These are phyloP conservation scores for Gasterosteus nipponicus DNA, from an alignment of 2,113 vertebrate species.

Conservation along the genomic window DNA sequence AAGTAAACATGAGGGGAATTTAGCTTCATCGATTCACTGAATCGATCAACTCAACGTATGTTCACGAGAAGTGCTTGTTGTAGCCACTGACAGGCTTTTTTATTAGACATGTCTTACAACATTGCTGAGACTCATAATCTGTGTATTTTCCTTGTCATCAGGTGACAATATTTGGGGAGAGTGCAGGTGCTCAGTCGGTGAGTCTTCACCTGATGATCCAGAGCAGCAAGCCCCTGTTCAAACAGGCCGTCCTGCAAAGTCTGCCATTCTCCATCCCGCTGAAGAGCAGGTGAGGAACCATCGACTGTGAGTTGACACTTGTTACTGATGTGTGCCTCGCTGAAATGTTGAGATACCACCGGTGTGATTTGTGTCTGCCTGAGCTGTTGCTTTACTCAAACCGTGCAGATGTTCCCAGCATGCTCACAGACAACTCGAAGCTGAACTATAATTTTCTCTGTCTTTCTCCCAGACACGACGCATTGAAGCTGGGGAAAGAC, in stretches of 20 bases:
- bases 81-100: too few relatives aligned
- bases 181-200: slow-evolving; percentile 82
- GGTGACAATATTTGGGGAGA: slow-evolving; percentile 84
- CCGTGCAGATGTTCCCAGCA: background rate
- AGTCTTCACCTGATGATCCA: slow-evolving; percentile 81
- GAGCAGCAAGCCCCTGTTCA: slow-evolving; percentile 79
- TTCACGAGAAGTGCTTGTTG: background rate
- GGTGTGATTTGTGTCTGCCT: background rate
- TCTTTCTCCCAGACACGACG: slow-evolving; percentile 71
- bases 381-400: background rate
- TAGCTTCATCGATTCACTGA: background rate
- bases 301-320: background rate
- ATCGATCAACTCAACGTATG: background rate
- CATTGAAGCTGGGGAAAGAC: slow-evolving; percentile 78
- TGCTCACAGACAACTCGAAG: background rate
- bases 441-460: background rate
- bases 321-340: background rate
- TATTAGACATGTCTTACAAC: too few relatives aligned
- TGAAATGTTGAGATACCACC: background rate
- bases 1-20: background rate
- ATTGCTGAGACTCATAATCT: background rate
- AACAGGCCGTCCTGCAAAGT: slow-evolving; percentile 79
- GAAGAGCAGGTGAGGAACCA: slow-evolving; percentile 74
- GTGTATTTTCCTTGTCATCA: slow-evolving; percentile 27
- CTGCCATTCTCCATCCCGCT: slow-evolving; percentile 82